Percentiles rank a stretch among this genome's conserved stretches.
These are phyloP conservation scores for Clarias pachynema DNA, from an alignment of 2,797 vertebrate genomes.

Conservation along the genomic window DNA sequence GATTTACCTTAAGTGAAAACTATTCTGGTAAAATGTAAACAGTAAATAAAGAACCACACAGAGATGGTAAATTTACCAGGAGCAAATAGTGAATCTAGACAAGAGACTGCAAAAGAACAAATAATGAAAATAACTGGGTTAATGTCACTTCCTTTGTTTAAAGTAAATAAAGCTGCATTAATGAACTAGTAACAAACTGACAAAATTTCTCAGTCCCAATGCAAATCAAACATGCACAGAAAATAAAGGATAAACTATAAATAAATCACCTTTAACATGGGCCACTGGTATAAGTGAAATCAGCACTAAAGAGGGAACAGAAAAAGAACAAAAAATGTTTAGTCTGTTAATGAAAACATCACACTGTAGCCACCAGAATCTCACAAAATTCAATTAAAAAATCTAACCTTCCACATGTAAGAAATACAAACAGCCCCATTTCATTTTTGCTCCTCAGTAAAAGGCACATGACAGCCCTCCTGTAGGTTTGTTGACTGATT, in stretches of 20 bases:
- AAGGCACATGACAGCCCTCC: no score
- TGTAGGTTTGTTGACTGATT: no score
- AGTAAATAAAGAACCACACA: not conserved
- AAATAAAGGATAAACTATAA: not conserved
- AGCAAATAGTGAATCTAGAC: not conserved
- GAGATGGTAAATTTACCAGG: not conserved
- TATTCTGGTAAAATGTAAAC: not conserved
- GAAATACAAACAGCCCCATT: not conserved
- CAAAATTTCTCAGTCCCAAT: not conserved
- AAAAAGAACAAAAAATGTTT: not conserved
- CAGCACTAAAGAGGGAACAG: not conserved
- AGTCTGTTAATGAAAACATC: not conserved
- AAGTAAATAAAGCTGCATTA: no score
- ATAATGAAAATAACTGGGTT: not conserved
- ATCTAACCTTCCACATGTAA: not conserved
- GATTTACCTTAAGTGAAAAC: not conserved
- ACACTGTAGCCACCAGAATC: not conserved
- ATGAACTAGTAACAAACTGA: not conserved
- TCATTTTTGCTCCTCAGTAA: no score
- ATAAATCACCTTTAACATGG: not conserved
- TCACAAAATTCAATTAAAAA: no score
- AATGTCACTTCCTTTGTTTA: no score
- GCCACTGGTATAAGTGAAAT: not conserved
- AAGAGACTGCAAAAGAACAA: not conserved
- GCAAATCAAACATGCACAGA: not conserved